These are phyloP conservation scores for Allolobophora icterica DNA, from an alignment of 2,888 invertebrate species.

Conservation along the genomic window DNA sequence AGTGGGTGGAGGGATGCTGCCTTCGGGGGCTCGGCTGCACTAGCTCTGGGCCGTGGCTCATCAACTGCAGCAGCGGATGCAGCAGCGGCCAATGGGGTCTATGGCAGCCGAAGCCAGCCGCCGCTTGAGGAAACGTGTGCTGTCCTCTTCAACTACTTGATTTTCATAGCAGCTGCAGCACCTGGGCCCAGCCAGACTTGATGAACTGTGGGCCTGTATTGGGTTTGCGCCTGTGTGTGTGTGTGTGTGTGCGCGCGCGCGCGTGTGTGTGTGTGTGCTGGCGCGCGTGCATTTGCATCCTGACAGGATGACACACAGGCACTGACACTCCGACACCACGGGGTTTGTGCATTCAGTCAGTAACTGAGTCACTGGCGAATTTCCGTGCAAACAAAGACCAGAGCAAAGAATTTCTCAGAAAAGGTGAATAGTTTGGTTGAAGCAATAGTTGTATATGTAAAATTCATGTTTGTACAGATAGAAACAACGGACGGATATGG, in stretches of 20 bases:
- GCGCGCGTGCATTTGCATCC: background rate
- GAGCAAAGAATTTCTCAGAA: background rate
- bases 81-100: background rate
- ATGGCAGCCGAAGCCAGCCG: background rate
- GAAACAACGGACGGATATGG: background rate
- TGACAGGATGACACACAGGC: background rate
- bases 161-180: background rate
- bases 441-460: background rate
- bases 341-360: background rate
- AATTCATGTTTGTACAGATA: background rate
- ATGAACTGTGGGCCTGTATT: constrained; percentile 13
- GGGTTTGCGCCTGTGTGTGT: constrained; percentile 9
- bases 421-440: constrained; percentile 11
- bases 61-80: background rate
- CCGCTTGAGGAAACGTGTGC: background rate
- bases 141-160: constrained; percentile 17
- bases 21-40: background rate
- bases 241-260: constrained; percentile 26
- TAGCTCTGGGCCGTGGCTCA: background rate
- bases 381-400: background rate
- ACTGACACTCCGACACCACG: background rate
- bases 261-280: background rate
- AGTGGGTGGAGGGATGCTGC: background rate
- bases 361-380: background rate
- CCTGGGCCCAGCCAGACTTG: background rate